phyloP scores from a whole-genome alignment of 2,888 invertebrate species.

The Ennomos fuscantarius region DNA sequence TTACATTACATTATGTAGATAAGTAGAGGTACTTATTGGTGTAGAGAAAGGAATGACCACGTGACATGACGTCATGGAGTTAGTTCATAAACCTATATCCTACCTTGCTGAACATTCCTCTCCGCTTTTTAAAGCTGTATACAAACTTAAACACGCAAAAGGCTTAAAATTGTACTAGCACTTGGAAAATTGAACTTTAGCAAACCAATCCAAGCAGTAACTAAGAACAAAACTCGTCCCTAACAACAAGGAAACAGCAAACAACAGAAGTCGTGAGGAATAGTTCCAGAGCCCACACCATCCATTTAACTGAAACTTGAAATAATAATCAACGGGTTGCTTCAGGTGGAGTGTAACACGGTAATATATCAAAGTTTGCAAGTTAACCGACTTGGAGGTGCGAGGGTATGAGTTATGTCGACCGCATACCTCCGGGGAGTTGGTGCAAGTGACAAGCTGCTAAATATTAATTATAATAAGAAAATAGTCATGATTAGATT shows the following conservation, averaged over 20 bases:
- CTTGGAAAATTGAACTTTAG: too few species aligned
- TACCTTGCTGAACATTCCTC: too few species aligned
- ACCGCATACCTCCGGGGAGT: slow-evolving; percentile 64
- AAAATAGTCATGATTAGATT: background rate
- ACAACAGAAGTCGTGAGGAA: slow-evolving; percentile 28
- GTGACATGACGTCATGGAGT: too few species aligned
- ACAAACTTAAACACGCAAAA: too few species aligned
- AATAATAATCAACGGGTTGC: slow-evolving; percentile 41
- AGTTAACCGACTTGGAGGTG: slow-evolving; percentile 76
- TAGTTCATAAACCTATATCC: too few species aligned
- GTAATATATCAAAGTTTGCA: slow-evolving; percentile 80
- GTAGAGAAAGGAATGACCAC: too few species aligned
- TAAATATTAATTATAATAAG: slow-evolving; percentile 22
- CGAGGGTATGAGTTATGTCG: slow-evolving; percentile 76
- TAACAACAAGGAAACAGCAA: slow-evolving; percentile 17
- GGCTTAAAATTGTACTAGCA: too few species aligned
- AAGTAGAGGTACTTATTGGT: too few species aligned
- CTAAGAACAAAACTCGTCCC: slow-evolving; percentile 12
- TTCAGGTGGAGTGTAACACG: slow-evolving; percentile 67
- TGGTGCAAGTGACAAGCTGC: slow-evolving; percentile 30
- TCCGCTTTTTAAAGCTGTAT: too few species aligned
- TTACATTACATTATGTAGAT: background rate
- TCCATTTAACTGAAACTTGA: slow-evolving; percentile 34
- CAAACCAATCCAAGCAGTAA: background rate
- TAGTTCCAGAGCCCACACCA: slow-evolving; percentile 35